phyloP scores from a whole-genome alignment of 1,140 invertebrate genomes.

The Agrypnia vestita region DNA sequence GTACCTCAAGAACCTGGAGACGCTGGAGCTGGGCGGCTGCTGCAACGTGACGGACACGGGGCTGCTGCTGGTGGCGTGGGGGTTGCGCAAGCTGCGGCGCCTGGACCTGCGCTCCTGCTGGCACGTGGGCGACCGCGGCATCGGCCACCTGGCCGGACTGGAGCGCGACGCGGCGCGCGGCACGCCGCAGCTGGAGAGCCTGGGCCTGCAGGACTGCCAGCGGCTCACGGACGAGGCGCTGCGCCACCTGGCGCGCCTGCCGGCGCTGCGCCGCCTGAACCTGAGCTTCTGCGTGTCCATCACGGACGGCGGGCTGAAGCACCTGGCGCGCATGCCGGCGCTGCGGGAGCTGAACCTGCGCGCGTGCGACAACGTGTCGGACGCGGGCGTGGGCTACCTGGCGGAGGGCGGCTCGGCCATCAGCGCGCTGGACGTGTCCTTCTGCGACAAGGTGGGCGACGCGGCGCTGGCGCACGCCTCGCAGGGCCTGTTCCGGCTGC shows the following conservation, averaged over 20 bases:
- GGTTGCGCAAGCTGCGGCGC: slow-evolving; percentile 85
- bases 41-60: slow-evolving; percentile 92
- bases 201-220: slow-evolving; percentile 95
- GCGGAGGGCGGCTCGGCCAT: slow-evolving; percentile 89
- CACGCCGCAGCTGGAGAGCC: slow-evolving; percentile 83
- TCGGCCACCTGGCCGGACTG: slow-evolving; percentile 88
- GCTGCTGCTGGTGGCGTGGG: slow-evolving; percentile 88
- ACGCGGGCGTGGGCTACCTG: slow-evolving; percentile 92
- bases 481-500: slow-evolving; percentile 87
- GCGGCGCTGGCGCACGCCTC: slow-evolving; percentile 90
- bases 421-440: slow-evolving; percentile 90
- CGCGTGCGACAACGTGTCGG: slow-evolving; percentile 94
- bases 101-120: slow-evolving; percentile 93
- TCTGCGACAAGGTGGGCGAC: slow-evolving; percentile 96
- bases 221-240: slow-evolving; percentile 92
- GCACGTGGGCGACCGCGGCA: slow-evolving; percentile 91
- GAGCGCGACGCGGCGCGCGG: slow-evolving; percentile 79
- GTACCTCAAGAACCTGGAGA: slow-evolving; percentile 89
- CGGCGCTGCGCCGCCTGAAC: slow-evolving; percentile 86
- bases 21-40: slow-evolving; percentile 92
- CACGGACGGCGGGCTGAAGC: slow-evolving; percentile 91
- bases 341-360: slow-evolving; percentile 91
- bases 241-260: slow-evolving; percentile 85
- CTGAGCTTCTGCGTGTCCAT: slow-evolving; percentile 95
- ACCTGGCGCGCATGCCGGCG: slow-evolving; percentile 87